These are phyloP conservation scores for Actinostola sp. DNA, from an alignment of 92 coral and sea anemone species.

Conservation along the genomic window DNA sequence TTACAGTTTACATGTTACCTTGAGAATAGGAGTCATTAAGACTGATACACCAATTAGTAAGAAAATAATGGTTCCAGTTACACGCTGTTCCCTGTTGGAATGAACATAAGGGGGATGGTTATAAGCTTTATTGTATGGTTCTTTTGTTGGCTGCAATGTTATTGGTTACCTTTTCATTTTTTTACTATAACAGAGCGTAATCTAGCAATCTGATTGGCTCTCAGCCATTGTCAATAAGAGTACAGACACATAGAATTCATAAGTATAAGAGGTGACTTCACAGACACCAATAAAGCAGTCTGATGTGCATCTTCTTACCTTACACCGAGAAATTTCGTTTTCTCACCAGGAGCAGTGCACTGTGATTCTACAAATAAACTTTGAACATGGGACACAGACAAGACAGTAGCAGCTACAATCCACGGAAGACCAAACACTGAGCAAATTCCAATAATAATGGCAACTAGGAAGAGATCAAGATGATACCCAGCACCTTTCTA, in stretches of 20 bases:
- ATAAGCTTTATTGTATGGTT: too few species aligned
- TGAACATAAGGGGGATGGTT: too few species aligned
- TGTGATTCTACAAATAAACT: conserved; percentile 93
- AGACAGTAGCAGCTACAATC: conserved; percentile 97
- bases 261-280: too few species aligned
- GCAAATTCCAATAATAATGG: conserved; percentile 87
- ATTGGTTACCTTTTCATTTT: too few species aligned
- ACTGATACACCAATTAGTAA: conserved; percentile 92
- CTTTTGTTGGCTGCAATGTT: too few species aligned
- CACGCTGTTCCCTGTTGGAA: conserved; percentile 85
- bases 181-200: too few species aligned
- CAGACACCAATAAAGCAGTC: too few species aligned
- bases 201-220: too few species aligned
- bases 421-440: conserved; percentile 93
- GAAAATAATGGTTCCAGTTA: conserved; percentile 87
- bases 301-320: conserved; percentile 43
- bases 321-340: conserved; percentile 91
- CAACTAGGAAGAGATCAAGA: conserved; percentile 84
- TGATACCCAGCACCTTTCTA: conserved; percentile 99
- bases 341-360: conserved; percentile 97
- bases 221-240: too few species aligned
- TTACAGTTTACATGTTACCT: too few species aligned
- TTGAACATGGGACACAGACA: conserved; percentile 95
- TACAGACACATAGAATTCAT: too few species aligned
- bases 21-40: conserved; percentile 81